A percentile compares a stretch with the other conserved stretches of the same genome.
These are phyloP conservation scores for Noctua pronuba DNA, from an alignment of 2,888 invertebrate species.

Conservation along the genomic window DNA sequence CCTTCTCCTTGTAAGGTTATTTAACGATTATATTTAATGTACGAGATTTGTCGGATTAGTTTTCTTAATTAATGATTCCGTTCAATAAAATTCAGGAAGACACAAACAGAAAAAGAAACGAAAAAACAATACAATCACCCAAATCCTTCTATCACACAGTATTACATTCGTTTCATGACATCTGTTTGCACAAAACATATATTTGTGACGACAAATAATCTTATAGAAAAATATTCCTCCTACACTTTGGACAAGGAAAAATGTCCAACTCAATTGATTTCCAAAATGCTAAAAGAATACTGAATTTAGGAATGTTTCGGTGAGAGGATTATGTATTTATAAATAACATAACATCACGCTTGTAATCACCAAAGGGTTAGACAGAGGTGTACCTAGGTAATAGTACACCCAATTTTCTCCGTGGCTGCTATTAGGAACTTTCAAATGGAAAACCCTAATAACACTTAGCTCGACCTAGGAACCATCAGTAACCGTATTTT, in stretches of 20 bases:
- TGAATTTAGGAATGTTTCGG: no score
- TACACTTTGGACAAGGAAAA: conserved; percentile 11
- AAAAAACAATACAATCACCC: background rate
- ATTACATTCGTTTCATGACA: background rate
- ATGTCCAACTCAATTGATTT: background rate
- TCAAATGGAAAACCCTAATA: no score
- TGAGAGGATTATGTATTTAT: background rate
- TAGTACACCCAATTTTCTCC: no score
- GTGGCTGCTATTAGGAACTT: no score
- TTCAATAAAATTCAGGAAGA: no score
- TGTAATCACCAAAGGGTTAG: background rate
- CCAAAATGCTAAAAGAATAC: background rate
- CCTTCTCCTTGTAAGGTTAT: no score
- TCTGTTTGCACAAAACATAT: conserved; percentile 3
- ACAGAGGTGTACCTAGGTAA: no score
- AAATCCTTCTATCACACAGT: background rate
- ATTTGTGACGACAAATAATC: background rate
- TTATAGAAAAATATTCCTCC: conserved; percentile 2
- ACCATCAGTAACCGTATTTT: no score
- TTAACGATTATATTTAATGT: no score
- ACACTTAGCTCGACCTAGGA: no score
- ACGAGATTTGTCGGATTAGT: no score
- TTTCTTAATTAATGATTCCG: no score
- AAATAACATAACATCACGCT: background rate
- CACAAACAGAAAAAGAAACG: conserved; percentile 2